Evolutionary conservation across 2,113 vertebrate genomes (phyloP), one percentile per base, ranked within the genome.

Genomic region (Pogona vitticeps): DNA sequence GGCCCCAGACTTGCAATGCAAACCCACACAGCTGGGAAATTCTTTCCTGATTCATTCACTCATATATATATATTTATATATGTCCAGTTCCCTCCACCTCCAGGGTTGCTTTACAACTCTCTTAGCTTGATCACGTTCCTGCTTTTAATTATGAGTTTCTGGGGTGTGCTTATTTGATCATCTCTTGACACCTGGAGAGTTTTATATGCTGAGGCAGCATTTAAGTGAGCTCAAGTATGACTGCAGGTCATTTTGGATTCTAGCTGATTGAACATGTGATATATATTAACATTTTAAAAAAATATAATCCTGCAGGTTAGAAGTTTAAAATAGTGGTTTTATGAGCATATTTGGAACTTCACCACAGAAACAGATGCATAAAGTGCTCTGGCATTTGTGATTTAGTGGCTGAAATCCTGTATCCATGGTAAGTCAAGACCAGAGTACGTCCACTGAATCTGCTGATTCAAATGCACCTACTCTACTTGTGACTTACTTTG

Each of bases 121-220:
- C 80, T 63, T 88, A 63, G 17, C n/a, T 81, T 91, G 59, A 81
- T 76, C 77, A n/a, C 80, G 87, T 73, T 80, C 87, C 33, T 33
- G 3, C 0, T 88, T 93, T 86, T 88, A 89, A 83, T 92, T 85
- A 31, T 33, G 61, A 0, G 58, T 86, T 90, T 84, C 89, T 42
- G 56, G 88, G 28, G 17, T 9, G 0, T 63, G 1, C 56, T 40
- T 78, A 23, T 89, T 86, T 82, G 85, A 85, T 88, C 17, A 76
- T 70, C 26, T 83, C 81, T 68, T 79, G 70, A 3, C 33, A 80
- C 5, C n/a, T 68, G 68, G 61, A 63, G 81, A 85, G 78, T 70
- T 76, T 79, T 59, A 0, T 70, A 36, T 3, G 56, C 36, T 58
- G 75, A 76, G 72, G 18, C 67, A 56, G 80, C 82, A 73, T 88